A percentile compares a stretch with the other conserved stretches of the same genome.
These are phyloP conservation scores for Lasiurus cinereus DNA, from an alignment of 2,113 vertebrate species.

Conservation along the genomic window DNA sequence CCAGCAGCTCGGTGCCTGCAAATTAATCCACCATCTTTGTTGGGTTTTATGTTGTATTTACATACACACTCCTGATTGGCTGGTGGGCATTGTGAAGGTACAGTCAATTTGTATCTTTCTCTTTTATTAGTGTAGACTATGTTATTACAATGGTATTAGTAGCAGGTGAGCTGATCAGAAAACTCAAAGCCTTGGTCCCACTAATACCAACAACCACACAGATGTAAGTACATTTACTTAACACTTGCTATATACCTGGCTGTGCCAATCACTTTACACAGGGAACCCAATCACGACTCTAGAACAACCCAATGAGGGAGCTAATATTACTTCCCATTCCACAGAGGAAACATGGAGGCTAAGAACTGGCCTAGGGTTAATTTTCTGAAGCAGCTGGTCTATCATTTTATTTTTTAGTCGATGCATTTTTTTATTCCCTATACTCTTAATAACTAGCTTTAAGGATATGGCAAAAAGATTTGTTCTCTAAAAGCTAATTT, in stretches of 20 bases:
- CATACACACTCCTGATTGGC: too few relatives aligned
- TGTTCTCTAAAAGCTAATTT: slow-evolving; percentile 52
- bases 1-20: too few relatives aligned
- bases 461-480: slow-evolving; percentile 35
- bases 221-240: background rate
- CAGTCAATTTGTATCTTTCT: too few relatives aligned
- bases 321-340: background rate
- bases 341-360: background rate
- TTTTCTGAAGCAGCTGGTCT: slow-evolving; percentile 30
- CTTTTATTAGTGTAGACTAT: too few relatives aligned
- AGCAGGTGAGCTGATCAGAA: background rate
- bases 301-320: background rate
- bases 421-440: slow-evolving; percentile 1
- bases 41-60: too few relatives aligned
- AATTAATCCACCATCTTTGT: too few relatives aligned
- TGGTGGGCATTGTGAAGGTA: too few relatives aligned
- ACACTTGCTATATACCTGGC: background rate
- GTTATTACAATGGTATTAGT: too few relatives aligned
- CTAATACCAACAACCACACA: background rate
- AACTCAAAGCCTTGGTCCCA: background rate
- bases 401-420: slow-evolving; percentile 27
- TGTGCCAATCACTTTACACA: background rate
- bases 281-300: background rate
- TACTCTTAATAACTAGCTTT: slow-evolving; percentile 22
- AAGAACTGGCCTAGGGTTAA: background rate